A percentile compares a stretch with the other conserved stretches of the same genome.
Conservation (phyloP, 2,113 vertebrate genomes). For the Brienomyrus longianalis region DNA sequence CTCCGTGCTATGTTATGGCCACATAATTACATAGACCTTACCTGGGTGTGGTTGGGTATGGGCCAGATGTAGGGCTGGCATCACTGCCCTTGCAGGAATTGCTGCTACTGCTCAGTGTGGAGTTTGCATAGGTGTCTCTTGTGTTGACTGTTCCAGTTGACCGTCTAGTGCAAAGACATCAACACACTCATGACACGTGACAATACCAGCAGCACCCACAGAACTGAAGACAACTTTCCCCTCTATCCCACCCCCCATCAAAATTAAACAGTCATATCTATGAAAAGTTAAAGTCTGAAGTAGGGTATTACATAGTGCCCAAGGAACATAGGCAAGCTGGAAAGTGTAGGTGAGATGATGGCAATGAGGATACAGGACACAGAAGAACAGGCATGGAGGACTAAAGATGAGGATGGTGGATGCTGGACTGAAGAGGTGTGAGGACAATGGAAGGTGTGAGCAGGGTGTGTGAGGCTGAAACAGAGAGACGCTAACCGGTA, state of each 20-base stretch:
- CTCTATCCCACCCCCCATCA: not conserved
- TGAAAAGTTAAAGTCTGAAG: not conserved
- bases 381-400: not conserved
- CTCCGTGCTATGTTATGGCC: not conserved
- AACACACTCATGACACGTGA: not conserved
- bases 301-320: not conserved
- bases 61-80: conserved; percentile 77
- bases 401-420: not conserved
- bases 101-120: conserved; percentile 79
- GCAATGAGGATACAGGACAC: not conserved
- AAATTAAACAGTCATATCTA: not conserved
- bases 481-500: conserved; percentile 46
- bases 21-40: conserved; percentile 24
- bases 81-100: conserved; percentile 80
- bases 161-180: conserved; percentile 59
- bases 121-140: conserved; percentile 71
- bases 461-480: conserved; percentile 35
- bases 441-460: not conserved
- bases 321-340: not conserved
- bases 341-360: not conserved
- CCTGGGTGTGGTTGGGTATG: conserved; percentile 62
- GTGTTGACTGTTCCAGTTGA: conserved; percentile 70
- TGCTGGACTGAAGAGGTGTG: not conserved
- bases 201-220: not conserved
- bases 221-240: not conserved